Evolutionary conservation across 2,797 vertebrate species (phyloP).

Genomic region (Tragopan temminckii): DNA sequence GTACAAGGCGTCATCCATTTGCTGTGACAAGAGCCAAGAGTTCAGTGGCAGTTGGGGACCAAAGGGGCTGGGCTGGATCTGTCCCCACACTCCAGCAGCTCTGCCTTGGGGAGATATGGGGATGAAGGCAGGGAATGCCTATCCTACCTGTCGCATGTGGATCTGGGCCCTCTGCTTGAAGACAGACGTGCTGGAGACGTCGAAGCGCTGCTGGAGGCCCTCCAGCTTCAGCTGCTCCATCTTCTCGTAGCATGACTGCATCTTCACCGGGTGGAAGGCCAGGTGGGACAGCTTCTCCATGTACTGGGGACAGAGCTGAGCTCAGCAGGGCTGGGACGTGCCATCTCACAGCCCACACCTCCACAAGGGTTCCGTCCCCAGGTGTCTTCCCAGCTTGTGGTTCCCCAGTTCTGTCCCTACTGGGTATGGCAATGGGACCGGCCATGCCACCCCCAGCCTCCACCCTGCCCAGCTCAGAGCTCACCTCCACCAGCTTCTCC

Average conservation of each 20-base stretch:
- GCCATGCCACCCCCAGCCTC: not conserved
- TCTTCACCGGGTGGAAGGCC: slow-evolving; percentile 96
- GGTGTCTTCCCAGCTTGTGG: not conserved
- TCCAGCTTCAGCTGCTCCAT: slow-evolving; percentile 94
- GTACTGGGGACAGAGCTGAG: slow-evolving; percentile 80
- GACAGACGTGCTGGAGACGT: slow-evolving; percentile 90
- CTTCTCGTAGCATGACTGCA: slow-evolving; percentile 95
- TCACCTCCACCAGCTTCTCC: slow-evolving; percentile 91
- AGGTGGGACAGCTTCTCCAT: slow-evolving; percentile 96
- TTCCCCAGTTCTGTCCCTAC: not conserved
- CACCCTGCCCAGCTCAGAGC: not conserved
- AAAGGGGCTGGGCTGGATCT: not conserved
- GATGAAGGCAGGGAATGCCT: not conserved
- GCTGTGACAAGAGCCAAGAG: slow-evolving; percentile 72
- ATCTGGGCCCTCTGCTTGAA: slow-evolving; percentile 96
- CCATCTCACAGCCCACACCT: not conserved
- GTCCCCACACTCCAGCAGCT: not conserved
- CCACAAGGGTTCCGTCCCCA: accelerated
- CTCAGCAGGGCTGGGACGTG: not conserved
- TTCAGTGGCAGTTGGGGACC: not conserved
- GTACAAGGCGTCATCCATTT: slow-evolving; percentile 95
- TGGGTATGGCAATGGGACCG: not conserved
- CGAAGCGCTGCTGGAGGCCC: slow-evolving; percentile 94
- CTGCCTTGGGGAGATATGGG: accelerated
- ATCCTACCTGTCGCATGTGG: slow-evolving; percentile 93